Conservation (phyloP, 2,888 invertebrate species). For the Metellina segmentata region DNA sequence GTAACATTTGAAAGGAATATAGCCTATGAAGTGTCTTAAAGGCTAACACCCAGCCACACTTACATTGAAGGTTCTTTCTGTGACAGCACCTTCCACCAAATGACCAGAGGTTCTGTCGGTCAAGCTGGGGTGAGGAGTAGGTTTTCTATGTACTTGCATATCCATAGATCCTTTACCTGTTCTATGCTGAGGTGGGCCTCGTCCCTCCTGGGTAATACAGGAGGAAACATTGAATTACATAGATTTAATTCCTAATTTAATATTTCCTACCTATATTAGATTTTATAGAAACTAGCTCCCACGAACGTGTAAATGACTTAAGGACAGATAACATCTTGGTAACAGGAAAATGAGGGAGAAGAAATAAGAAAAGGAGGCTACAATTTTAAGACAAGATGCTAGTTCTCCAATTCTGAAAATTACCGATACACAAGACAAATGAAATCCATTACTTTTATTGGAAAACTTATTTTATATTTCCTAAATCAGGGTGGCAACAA, state of each 20-base stretch:
- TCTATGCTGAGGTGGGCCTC: conserved; percentile 63
- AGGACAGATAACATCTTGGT: too few relatives aligned
- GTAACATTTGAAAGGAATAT: neutral
- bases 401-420: too few relatives aligned
- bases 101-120: conserved; percentile 70
- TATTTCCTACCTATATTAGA: too few relatives aligned
- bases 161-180: conserved; percentile 74
- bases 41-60: conserved; percentile 36
- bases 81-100: conserved; percentile 67
- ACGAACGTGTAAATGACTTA: too few relatives aligned
- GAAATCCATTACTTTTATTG: too few relatives aligned
- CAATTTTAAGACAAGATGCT: too few relatives aligned
- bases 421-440: too few relatives aligned
- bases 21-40: neutral
- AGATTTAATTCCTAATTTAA: neutral
- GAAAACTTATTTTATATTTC: too few relatives aligned
- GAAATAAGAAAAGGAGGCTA: too few relatives aligned
- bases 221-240: conserved; percentile 44
- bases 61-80: conserved; percentile 73
- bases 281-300: too few relatives aligned
- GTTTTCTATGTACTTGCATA: conserved; percentile 70
- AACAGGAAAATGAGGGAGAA: too few relatives aligned
- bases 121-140: conserved; percentile 64
- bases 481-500: too few relatives aligned
- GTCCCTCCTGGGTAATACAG: conserved; percentile 70